Evolutionary conservation across 2,888 invertebrate species (phyloP).

Genomic region (Drosophila anomalipes): DNA sequence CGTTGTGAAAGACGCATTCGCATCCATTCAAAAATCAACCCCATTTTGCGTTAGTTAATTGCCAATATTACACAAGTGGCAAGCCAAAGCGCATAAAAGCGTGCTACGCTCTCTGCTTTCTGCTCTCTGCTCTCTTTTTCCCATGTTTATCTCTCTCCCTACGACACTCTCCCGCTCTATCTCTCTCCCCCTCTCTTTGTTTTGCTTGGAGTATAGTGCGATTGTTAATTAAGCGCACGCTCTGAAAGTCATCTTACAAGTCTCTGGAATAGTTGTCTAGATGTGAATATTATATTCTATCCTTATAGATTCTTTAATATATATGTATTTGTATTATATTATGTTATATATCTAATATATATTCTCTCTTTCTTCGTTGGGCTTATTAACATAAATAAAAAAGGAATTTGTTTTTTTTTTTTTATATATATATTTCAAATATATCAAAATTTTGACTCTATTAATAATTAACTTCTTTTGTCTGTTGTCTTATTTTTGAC

Average conservation of each 20-base stretch:
- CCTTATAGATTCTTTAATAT: neutral
- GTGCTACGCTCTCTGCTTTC: constrained; percentile 36
- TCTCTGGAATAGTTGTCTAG: neutral
- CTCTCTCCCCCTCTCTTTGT: constrained; percentile 30
- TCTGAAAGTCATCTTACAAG: neutral
- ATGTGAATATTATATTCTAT: neutral
- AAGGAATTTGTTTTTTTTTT: neutral
- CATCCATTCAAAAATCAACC: constrained; percentile 76
- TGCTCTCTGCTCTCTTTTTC: constrained; percentile 14
- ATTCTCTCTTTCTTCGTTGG: neutral
- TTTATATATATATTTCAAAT: neutral
- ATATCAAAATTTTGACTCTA: neutral
- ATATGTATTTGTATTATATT: neutral
- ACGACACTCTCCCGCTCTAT: constrained; percentile 1
- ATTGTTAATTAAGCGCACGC: constrained; percentile 30
- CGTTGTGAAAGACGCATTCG: constrained; percentile 36
- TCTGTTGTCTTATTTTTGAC: neutral
- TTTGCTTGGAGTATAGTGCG: constrained; percentile 37
- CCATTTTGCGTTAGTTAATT: constrained; percentile 76
- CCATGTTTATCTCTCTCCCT: constrained; percentile 21
- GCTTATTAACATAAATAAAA: neutral
- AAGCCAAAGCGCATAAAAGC: constrained; percentile 64
- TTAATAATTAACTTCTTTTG: neutral
- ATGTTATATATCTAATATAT: neutral
- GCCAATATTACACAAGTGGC: constrained; percentile 80